These are phyloP conservation scores for Rhyacophila brunnea DNA, from an alignment of 1,140 invertebrate genomes.

Conservation along the genomic window DNA sequence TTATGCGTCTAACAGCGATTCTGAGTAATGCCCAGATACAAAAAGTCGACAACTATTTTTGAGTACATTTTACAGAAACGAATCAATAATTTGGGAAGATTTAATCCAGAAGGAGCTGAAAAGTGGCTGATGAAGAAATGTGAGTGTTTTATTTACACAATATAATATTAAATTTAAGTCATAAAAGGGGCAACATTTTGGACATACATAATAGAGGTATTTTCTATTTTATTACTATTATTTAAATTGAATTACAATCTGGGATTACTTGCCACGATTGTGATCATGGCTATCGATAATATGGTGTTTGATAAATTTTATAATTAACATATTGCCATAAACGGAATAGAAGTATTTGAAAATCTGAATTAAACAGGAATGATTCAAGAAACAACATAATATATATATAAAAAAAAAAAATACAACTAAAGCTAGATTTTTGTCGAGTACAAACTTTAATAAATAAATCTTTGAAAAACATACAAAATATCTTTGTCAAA, in stretches of 20 bases:
- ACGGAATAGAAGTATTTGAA: neutral
- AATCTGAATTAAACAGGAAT: neutral
- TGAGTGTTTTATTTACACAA: neutral
- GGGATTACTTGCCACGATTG: too few species aligned
- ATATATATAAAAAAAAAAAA: constrained; percentile 2
- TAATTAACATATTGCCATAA: neutral
- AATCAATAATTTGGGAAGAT: too few species aligned
- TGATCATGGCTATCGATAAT: too few species aligned
- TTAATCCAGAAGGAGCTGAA: neutral
- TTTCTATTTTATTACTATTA: neutral
- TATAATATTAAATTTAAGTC: neutral
- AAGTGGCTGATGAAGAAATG: too few species aligned
- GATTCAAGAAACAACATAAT: constrained; percentile 1
- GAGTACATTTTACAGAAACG: too few species aligned
- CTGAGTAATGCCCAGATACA: too few species aligned
- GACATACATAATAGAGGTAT: neutral
- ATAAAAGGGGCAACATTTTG: neutral
- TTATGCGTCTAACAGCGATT: too few species aligned
- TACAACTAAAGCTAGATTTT: neutral
- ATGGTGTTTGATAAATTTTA: too few species aligned
- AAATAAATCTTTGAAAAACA: neutral
- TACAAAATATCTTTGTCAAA: neutral
- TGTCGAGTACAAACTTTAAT: constrained; percentile 1
- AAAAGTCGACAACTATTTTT: too few species aligned
- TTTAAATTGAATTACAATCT: too few species aligned